Evolutionary conservation across 1,140 invertebrate species (phyloP).

Genomic region (Oryctes rhinoceros): DNA sequence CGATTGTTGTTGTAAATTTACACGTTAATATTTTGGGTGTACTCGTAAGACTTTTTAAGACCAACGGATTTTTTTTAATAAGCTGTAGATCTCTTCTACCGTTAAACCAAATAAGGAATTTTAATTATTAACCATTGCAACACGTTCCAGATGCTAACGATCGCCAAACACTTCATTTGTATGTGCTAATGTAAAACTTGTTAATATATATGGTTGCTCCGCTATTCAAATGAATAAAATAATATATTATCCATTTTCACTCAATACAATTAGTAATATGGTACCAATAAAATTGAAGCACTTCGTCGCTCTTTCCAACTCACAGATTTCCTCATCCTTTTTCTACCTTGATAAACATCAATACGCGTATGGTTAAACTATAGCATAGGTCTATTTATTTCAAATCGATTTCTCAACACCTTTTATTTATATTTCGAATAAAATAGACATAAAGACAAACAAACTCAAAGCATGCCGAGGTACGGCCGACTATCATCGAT

Average conservation of each 20-base stretch:
- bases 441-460: slow-evolving; percentile 25
- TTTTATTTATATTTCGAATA: slow-evolving; percentile 30
- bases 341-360: neutral
- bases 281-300: slow-evolving; percentile 4
- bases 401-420: slow-evolving; percentile 26
- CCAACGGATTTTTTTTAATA: too few species aligned
- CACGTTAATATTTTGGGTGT: too few species aligned
- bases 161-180: neutral
- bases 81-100: too few species aligned
- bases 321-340: neutral
- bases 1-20: too few species aligned
- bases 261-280: neutral
- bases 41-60: too few species aligned
- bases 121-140: neutral
- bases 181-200: neutral
- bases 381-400: neutral
- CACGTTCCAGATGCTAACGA: neutral
- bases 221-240: neutral
- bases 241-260: neutral
- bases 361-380: neutral
- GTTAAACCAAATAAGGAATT: neutral
- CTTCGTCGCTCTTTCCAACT: neutral
- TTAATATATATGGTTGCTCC: too few species aligned
- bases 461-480: slow-evolving; percentile 6
- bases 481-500: slow-evolving; percentile 10